These are phyloP conservation scores for Crotalus tigris DNA, from an alignment of 2,113 vertebrate species.

Conservation along the genomic window DNA sequence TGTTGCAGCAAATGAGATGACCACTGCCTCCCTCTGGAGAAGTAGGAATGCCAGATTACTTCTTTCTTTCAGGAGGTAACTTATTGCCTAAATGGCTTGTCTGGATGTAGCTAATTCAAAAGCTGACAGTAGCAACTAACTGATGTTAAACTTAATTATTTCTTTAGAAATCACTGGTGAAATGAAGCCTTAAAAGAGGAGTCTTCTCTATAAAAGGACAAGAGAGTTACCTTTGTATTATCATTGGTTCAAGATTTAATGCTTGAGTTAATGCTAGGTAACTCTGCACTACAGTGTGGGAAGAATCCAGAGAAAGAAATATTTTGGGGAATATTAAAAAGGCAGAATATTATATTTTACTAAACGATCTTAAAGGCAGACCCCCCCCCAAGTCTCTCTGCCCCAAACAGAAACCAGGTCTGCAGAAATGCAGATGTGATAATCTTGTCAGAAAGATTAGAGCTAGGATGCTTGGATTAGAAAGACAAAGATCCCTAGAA, in stretches of 20 bases:
- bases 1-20: conserved; percentile 38
- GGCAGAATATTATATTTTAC: no score
- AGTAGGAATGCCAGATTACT: conserved; percentile 43
- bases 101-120: conserved; percentile 41
- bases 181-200: conserved; percentile 42
- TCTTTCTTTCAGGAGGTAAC: conserved; percentile 52
- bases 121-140: conserved; percentile 24
- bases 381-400: no score
- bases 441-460: no score
- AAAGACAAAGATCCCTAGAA: no score
- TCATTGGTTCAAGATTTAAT: conserved; percentile 29
- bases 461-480: no score
- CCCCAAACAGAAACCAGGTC: no score
- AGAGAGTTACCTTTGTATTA: conserved; percentile 14
- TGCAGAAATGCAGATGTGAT: no score
- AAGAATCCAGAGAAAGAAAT: no score
- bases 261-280: conserved; percentile 30
- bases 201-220: conserved; percentile 20
- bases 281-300: neutral
- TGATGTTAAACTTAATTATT: conserved; percentile 42
- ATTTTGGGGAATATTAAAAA: no score
- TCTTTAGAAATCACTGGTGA: conserved; percentile 30
- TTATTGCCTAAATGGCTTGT: conserved; percentile 58
- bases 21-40: conserved; percentile 52
- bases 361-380: no score